These are phyloP conservation scores for Philhelius pedissequus DNA, from an alignment of 2,888 invertebrate species.

Conservation along the genomic window DNA sequence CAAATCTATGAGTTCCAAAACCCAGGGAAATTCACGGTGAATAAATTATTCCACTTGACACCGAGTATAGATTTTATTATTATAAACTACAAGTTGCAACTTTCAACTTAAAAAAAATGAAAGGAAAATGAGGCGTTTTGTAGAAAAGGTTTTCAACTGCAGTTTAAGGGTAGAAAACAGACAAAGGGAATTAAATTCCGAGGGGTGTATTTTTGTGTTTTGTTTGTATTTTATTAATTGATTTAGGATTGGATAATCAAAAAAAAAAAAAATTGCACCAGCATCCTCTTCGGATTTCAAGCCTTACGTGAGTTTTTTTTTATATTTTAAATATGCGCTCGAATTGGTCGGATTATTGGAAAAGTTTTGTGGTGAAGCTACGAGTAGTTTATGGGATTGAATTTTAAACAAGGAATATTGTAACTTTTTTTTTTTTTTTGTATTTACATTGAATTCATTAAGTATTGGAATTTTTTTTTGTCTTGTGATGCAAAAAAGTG, in stretches of 20 bases:
- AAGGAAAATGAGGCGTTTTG: background rate
- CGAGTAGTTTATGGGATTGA: conserved; percentile 23
- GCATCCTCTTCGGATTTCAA: background rate
- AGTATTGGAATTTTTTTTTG: background rate
- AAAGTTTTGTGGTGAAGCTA: conserved; percentile 38
- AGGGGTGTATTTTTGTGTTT: background rate
- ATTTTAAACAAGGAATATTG: conserved; percentile 29
- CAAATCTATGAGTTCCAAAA: conserved; percentile 30
- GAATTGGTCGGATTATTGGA: conserved; percentile 43
- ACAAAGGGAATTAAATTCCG: background rate
- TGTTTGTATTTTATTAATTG: conserved; percentile 1
- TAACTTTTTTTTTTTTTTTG: background rate
- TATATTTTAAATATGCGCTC: conserved; percentile 34
- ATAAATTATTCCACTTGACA: conserved; percentile 60
- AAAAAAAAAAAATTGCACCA: background rate
- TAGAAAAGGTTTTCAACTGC: background rate
- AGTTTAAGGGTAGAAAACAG: background rate
- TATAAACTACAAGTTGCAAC: background rate
- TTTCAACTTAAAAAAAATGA: background rate
- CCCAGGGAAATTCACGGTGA: conserved; percentile 13
- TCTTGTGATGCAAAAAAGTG: too few relatives aligned
- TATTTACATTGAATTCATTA: background rate
- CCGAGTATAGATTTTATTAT: conserved; percentile 18
- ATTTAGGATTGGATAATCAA: conserved; percentile 47
- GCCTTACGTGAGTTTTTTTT: background rate